Conservation (phyloP, 2,113 vertebrate species). For the Eupsittula cactorum region DNA sequence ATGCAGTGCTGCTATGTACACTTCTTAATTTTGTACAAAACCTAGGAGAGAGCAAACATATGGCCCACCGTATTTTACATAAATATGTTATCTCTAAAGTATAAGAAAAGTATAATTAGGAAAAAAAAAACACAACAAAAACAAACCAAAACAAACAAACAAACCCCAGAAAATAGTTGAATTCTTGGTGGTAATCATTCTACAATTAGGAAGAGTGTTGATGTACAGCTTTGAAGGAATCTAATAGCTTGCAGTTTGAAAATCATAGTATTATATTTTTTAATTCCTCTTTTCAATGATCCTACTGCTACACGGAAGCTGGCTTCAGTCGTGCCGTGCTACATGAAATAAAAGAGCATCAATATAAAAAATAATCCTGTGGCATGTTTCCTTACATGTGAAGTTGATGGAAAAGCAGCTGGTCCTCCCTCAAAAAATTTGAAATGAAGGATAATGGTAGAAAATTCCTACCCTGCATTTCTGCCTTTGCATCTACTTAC, state of each 20-base stretch:
- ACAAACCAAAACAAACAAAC: background rate
- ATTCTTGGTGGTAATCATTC: background rate
- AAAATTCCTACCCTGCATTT: background rate
- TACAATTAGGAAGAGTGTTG: background rate
- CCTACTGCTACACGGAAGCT: background rate
- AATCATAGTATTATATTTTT: background rate
- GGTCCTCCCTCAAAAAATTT: background rate
- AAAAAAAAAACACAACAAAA: background rate
- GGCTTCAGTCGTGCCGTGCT: background rate
- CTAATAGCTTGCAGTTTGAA: background rate
- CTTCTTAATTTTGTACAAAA: background rate
- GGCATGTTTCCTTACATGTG: background rate
- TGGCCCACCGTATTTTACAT: background rate
- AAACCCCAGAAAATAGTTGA: background rate
- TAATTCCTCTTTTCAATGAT: background rate
- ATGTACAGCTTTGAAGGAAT: background rate
- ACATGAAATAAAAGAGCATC: background rate
- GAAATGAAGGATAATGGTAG: background rate
- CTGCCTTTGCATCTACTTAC: background rate
- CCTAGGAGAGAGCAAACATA: background rate
- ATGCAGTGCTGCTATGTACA: background rate
- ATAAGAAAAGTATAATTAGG: background rate
- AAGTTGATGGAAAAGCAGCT: background rate
- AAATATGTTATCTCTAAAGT: background rate
- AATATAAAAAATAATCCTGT: background rate